Evolutionary conservation across 2,888 invertebrate species (phyloP), one percentile per base, ranked within the genome.

Genomic region (Pollenia labialis): DNA sequence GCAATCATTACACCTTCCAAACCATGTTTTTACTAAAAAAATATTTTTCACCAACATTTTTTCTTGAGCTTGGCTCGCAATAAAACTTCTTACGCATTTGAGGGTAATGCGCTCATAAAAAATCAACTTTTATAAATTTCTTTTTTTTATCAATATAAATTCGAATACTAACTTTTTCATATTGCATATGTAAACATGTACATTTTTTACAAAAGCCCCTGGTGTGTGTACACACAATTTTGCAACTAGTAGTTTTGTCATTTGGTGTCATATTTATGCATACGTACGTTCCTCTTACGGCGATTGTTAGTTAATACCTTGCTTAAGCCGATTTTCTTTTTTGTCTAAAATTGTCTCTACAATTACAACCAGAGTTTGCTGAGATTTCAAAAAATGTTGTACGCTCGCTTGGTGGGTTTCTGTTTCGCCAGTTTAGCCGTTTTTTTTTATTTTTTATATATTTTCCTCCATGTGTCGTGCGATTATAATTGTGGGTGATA

Each of bases 91-190:
- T 64, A 77, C 81, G 81, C 83, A 66, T 87, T 83, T 68, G 87
- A 81, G 87, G 87, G 84, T 84, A 87, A 74, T 87, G 87, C 81
- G 87, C 87, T 81, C 87, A 84, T 87, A 84, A 87, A 87, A 82
- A 71, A 82, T 80, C 82, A 71, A 75, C 75, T 82, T 76, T 71
- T 75, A 54, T 44, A 76, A 69, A 71, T 82, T 79, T 87, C 40
- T 69, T 81, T 77, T 75, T 42, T 72, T 60, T 54, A 23, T 64
- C 16, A 23, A 60, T 32, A 69, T 44, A 50, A 79, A 58, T 79
- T 72, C 42, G 44, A 72, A 32, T 32, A 32, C 32, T 32, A 32
- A 69, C n/a, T 60, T 68, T 69, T 74, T 46, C 16, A 44, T 32
- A 16, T 69, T 75, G 52, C 50, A 74, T 44, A 81, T 76, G 42